phyloP scores from a whole-genome alignment of 1,140 invertebrate species.

The Neotoxoptera formosana region DNA sequence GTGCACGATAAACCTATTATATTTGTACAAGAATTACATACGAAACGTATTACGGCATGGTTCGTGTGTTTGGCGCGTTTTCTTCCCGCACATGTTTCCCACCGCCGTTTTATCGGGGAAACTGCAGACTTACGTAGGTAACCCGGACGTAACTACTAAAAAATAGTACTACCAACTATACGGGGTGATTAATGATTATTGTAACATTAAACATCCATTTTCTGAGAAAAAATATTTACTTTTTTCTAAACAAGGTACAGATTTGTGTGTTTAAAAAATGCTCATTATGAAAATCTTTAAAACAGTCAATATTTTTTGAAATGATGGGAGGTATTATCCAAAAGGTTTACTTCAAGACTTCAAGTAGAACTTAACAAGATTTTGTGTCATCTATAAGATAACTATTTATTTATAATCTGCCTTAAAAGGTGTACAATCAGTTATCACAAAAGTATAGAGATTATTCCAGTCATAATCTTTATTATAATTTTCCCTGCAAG shows the following conservation, averaged over 20 bases:
- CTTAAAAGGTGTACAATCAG: too few species aligned
- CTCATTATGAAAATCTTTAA: neutral
- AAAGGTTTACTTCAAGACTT: too few species aligned
- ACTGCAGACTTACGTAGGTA: neutral
- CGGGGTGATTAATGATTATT: neutral
- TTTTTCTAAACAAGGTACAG: neutral
- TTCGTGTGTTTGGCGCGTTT: neutral
- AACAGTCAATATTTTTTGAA: neutral
- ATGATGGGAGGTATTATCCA: too few species aligned
- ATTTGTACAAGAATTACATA: neutral
- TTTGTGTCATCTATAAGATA: too few species aligned
- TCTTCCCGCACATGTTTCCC: neutral
- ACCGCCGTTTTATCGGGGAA: neutral
- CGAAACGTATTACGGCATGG: neutral
- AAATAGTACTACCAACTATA: neutral
- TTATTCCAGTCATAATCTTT: too few species aligned
- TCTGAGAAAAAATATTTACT: neutral
- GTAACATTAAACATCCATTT: neutral
- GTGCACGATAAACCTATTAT: neutral
- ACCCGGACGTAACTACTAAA: too few species aligned
- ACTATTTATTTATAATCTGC: too few species aligned
- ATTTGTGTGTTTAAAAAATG: neutral
- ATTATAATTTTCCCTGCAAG: too few species aligned
- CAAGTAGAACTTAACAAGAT: too few species aligned
- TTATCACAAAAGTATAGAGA: too few species aligned